These are phyloP conservation scores for Nudaria mundana DNA, from an alignment of 2,888 invertebrate species.

Conservation along the genomic window DNA sequence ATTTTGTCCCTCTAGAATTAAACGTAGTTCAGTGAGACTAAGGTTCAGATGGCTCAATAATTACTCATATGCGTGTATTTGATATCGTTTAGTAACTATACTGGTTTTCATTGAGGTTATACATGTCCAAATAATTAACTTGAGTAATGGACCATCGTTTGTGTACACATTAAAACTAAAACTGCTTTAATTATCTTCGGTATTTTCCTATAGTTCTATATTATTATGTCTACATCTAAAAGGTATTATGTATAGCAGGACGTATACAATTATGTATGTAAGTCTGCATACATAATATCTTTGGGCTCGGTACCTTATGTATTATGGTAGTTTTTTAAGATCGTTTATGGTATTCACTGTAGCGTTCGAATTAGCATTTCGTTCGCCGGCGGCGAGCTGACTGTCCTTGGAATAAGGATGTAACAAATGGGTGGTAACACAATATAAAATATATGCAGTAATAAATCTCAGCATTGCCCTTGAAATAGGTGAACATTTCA, in stretches of 20 bases:
- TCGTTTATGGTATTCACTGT: constrained; percentile 70
- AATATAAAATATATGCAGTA: too few relatives aligned
- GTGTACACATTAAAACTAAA: constrained; percentile 34
- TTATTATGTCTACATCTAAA: too few relatives aligned
- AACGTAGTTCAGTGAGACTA: constrained; percentile 14
- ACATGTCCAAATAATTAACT: constrained; percentile 44
- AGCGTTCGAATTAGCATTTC: constrained; percentile 72
- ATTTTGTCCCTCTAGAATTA: too few relatives aligned
- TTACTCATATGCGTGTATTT: constrained; percentile 15
- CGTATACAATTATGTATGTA: too few relatives aligned
- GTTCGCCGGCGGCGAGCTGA: constrained; percentile 48
- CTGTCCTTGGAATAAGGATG: constrained; percentile 78
- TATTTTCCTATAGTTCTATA: constrained; percentile 41
- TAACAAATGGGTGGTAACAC: constrained; percentile 57
- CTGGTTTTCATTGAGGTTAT: constrained; percentile 29
- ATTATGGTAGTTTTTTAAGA: constrained; percentile 46
- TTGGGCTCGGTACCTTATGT: too few relatives aligned
- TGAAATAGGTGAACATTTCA: too few relatives aligned
- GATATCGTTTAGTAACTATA: constrained; percentile 21
- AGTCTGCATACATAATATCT: too few relatives aligned
- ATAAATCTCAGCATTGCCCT: too few relatives aligned
- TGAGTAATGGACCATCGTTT: constrained; percentile 43
- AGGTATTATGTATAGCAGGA: too few relatives aligned
- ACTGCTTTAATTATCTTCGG: constrained; percentile 52
- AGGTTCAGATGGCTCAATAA: constrained; percentile 5